Evolutionary conservation across 2,113 vertebrate species (phyloP).

Genomic region (Columba livia): DNA sequence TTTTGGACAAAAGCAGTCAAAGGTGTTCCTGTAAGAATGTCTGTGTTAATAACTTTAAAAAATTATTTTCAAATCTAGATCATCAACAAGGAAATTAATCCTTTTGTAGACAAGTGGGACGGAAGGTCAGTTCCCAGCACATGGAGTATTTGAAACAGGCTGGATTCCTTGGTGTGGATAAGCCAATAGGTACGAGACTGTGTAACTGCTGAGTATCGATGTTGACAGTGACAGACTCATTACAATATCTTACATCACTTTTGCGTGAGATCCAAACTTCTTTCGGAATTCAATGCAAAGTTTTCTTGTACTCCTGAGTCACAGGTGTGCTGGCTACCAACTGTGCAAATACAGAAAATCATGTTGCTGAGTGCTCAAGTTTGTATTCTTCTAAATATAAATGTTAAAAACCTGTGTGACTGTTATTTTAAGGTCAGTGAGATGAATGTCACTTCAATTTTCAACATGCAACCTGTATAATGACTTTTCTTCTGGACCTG

Average conservation of each 20-base stretch:
- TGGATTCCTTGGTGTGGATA: constrained; percentile 83
- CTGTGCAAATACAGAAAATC: not conserved
- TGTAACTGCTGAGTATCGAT: not conserved
- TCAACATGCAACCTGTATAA: not conserved
- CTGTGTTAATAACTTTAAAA: not conserved
- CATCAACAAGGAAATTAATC: constrained; percentile 86
- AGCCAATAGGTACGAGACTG: constrained; percentile 74
- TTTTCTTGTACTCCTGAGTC: not conserved
- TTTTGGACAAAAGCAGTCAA: not conserved
- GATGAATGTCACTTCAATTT: not conserved
- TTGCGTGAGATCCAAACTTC: not conserved
- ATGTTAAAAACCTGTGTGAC: not conserved
- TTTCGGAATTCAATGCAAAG: not conserved
- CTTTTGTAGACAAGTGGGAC: constrained; percentile 85
- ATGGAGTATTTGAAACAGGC: constrained; percentile 84
- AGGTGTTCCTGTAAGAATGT: not conserved
- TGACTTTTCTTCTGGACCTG: not conserved
- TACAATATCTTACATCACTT: not conserved
- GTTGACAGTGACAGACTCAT: not conserved
- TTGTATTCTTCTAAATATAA: not conserved
- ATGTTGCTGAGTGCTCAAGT: not conserved
- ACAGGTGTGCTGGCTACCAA: not conserved
- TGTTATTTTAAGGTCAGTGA: not conserved
- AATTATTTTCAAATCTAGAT: constrained; percentile 68
- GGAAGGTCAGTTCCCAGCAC: constrained; percentile 81